Percentiles rank a stretch among this genome's conserved stretches.
Evolutionary conservation across 2,113 vertebrate genomes (phyloP).

Genomic region (Chloebia gouldiae): DNA sequence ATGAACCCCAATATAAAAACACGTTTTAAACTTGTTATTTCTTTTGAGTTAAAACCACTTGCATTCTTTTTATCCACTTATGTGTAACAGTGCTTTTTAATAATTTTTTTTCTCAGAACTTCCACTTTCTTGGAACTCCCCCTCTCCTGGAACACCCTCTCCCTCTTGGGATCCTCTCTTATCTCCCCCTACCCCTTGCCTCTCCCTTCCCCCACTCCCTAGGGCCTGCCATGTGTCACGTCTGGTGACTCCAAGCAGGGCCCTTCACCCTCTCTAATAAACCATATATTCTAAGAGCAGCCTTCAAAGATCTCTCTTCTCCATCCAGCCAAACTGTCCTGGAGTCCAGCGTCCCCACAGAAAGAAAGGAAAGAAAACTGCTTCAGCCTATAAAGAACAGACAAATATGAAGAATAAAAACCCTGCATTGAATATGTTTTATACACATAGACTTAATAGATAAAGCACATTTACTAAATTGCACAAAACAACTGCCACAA

Average conservation of each 20-base stretch:
- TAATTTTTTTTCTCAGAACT: background rate
- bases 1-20: fast-evolving
- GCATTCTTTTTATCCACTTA: background rate
- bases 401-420: background rate
- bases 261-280: no score
- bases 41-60: background rate
- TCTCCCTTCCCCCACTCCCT: no score
- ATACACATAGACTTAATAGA: background rate
- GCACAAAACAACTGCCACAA: background rate
- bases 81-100: background rate
- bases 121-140: no score
- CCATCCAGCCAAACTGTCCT: no score
- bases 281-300: no score
- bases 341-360: no score
- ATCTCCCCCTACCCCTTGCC: no score
- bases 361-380: fast-evolving
- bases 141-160: no score
- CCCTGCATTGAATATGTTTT: background rate
- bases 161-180: no score
- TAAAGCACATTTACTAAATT: background rate
- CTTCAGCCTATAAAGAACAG: background rate
- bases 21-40: background rate
- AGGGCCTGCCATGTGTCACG: no score
- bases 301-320: no score
- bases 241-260: no score